Evolutionary conservation across 2,888 invertebrate species (phyloP).

Genomic region (Ochropacha duplaris): DNA sequence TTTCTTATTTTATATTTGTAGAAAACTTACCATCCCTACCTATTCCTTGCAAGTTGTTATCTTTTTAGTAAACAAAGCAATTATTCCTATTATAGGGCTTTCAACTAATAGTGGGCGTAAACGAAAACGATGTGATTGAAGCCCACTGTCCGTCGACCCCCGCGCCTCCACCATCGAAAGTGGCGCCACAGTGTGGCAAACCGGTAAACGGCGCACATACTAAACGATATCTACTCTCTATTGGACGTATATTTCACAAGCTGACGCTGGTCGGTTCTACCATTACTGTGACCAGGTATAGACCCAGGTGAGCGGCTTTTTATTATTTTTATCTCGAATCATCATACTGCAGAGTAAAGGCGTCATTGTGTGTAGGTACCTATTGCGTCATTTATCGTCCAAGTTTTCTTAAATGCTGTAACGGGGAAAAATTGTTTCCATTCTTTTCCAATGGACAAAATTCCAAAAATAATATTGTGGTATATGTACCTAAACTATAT

Average conservation of each 20-base stretch:
- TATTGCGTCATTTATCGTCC: no score
- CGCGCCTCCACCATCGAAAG: constrained; percentile 71
- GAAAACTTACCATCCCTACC: no score
- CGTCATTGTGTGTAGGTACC: no score
- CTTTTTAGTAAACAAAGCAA: no score
- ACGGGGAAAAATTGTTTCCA: no score
- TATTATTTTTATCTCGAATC: constrained; percentile 3
- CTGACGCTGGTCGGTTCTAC: constrained; percentile 92
- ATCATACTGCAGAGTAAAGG: no score
- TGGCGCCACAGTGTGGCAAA: constrained; percentile 73
- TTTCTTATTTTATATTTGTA: no score
- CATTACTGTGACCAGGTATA: constrained; percentile 96
- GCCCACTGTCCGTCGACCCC: constrained; percentile 66
- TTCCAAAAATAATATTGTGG: no score
- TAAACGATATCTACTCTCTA: constrained; percentile 93
- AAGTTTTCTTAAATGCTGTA: no score
- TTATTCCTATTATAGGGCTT: constrained; percentile 88
- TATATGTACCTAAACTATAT: no score
- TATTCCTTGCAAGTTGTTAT: no score
- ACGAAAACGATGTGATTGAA: constrained; percentile 71
- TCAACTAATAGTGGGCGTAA: constrained; percentile 87
- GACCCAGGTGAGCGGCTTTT: constrained; percentile 87
- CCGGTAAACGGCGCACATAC: constrained; percentile 62
- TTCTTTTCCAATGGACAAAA: no score
- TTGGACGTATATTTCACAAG: constrained; percentile 97